Base-by-base conservation (phyloP, 2,113 vertebrate genomes). In the Sphaerodactylus townsendi region DNA sequence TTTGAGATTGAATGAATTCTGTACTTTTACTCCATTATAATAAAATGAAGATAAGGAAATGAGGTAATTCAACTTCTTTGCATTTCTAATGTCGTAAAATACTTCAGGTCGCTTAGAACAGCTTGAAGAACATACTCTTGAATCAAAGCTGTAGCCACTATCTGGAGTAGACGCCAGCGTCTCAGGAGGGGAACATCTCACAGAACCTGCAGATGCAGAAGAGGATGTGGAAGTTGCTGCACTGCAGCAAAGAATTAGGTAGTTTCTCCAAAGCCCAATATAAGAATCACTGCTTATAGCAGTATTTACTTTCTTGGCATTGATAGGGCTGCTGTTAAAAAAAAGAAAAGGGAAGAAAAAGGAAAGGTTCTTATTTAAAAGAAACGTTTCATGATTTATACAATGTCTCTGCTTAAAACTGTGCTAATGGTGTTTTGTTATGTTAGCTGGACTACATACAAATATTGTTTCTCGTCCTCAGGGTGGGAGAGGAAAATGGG, bases 151-250 rank as follows among this genome's bases (percentile, higher is more conserved):
- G 90, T 98, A 99, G 93, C 98, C 98, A 85, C 99, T 99, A 94
- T 99, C 99, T 2, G 98, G 98, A 44, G 99, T 99, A 81, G 98
- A 99, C 92, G 98, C 99, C 97, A 99, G 97, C 93, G 98, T 99
- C 97, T 99, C 99, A 0, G 99, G 98, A 82, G 98, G 99, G 91
- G 98, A 99, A 90, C 98, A 99, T 94, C 98, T 96, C 94, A 99
- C 97, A 83, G 98, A 99, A 87, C 98, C 98, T 15, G 98, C 86
- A 17, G 97, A 96, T 39, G 97, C 46, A 41, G 96, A 96, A 23
- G 95, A 94, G 0, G 94, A 88, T 0, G 95, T 64, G 59, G 97
- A 97, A 11, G 97, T 96, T 8, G 98, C 98, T 13, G 98, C 97
- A 87, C 98, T 99, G 96, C 99, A 99, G 97, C 99, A 99, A 62